A percentile compares a stretch with the other conserved stretches of the same genome.
Conservation (phyloP, 2,113 vertebrate species). For the Sebastes fasciatus region DNA sequence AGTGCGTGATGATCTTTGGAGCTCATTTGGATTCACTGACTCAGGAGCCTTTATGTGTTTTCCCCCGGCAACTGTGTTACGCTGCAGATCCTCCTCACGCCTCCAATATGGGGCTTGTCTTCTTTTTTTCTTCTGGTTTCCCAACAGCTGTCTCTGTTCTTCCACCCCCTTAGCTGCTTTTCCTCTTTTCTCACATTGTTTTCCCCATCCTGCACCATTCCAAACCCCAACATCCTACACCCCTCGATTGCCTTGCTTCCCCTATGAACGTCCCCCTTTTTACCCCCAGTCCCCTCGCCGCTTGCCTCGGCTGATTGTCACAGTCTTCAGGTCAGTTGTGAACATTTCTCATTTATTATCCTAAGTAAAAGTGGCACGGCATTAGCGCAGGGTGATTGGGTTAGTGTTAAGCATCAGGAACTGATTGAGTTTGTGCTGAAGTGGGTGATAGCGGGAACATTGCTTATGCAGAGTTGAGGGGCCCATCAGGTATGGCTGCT, state of each 20-base stretch:
- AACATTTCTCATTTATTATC: constrained; percentile 80
- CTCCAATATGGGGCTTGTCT: background rate
- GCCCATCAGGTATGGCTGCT: constrained; percentile 59
- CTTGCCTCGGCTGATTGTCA: constrained; percentile 56
- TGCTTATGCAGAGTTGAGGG: constrained; percentile 68
- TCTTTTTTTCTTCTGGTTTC: constrained; percentile 9
- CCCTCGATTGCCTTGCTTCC: constrained; percentile 31
- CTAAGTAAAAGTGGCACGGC: constrained; percentile 78
- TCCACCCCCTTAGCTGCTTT: background rate
- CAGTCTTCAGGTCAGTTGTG: constrained; percentile 69
- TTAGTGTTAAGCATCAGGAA: constrained; percentile 77
- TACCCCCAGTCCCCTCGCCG: background rate
- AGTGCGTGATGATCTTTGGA: constrained; percentile 63
- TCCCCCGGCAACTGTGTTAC: constrained; percentile 37
- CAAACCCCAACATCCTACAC: constrained; percentile 14
- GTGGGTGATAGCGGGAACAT: constrained; percentile 64
- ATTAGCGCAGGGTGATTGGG: constrained; percentile 77
- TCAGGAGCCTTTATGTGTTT: constrained; percentile 58
- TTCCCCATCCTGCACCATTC: constrained; percentile 3
- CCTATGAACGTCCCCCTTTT: constrained; percentile 18
- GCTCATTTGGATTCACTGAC: constrained; percentile 73
- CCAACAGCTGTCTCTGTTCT: constrained; percentile 19
- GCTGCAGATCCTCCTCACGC: constrained; percentile 39
- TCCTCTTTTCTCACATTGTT: constrained; percentile 8
- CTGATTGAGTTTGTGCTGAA: constrained; percentile 80